These are phyloP conservation scores for Cotesia chilonis DNA, from an alignment of 1,140 invertebrate genomes.

Conservation along the genomic window DNA sequence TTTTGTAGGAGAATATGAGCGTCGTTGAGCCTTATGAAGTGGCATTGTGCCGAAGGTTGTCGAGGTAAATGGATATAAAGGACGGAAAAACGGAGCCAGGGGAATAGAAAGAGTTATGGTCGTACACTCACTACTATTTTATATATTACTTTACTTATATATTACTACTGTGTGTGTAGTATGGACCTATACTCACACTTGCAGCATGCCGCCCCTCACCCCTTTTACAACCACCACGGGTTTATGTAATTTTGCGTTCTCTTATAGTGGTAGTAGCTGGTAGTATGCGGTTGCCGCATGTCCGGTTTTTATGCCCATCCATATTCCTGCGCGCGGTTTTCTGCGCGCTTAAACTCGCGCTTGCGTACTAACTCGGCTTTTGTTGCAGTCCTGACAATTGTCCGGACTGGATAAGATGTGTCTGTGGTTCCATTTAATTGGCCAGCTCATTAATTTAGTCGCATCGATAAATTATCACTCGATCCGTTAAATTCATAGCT, in stretches of 20 bases:
- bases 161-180: background rate
- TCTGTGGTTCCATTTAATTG: background rate
- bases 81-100: background rate
- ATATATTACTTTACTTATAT: background rate
- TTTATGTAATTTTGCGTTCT: background rate
- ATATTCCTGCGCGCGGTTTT: slow-evolving; percentile 55
- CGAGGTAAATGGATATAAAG: background rate
- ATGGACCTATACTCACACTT: background rate
- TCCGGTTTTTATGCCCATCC: slow-evolving; percentile 48
- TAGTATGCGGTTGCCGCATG: slow-evolving; percentile 40
- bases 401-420: slow-evolving; percentile 19
- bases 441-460: background rate
- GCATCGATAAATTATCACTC: background rate
- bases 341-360: slow-evolving; percentile 42
- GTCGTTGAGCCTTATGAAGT: slow-evolving; percentile 44
- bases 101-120: too few relatives aligned
- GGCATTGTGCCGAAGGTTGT: slow-evolving; percentile 13
- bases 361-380: slow-evolving; percentile 43
- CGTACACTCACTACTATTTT: background rate
- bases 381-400: slow-evolving; percentile 41
- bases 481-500: too few relatives aligned
- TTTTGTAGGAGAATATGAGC: slow-evolving; percentile 61
- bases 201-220: too few relatives aligned
- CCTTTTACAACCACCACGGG: too few relatives aligned
- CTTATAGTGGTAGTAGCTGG: background rate